Evolutionary conservation across 2,888 invertebrate species (phyloP), one percentile per base, ranked within the genome.

Genomic region (Luperina testacea): DNA sequence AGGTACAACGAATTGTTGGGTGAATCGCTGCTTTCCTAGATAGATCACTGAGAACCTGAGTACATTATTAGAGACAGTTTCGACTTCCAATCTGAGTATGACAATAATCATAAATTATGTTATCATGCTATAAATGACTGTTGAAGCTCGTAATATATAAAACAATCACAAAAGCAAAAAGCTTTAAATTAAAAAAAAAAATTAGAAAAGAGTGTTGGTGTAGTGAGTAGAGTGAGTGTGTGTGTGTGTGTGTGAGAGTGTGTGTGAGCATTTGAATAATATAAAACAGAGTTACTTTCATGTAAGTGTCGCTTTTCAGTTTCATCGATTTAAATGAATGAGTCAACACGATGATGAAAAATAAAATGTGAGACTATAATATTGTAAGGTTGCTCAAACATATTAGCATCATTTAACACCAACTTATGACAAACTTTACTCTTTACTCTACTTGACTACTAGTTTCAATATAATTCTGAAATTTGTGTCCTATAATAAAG

Each of bases 401-500:
- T 27, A 59, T 77, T 45, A 61, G 15, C 32, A 45, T 68, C 42
- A 73, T 59, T 74, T 69, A 69, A 69, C 51, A 69, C 69, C 32
- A 75, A 53, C 42, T 48, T 69, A 53, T 17, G 72, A 69, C 32
- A 73, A 42, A 51, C 38, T 69, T 68, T n/a, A n/a, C n/a, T n/a
- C n/a, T n/a, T n/a, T n/a, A n/a, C n/a, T n/a, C n/a, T n/a, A n/a
- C n/a, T n/a, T n/a, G n/a, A n/a, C 20, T 38, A 67, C 38, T 27
- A 61, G 32, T 48, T 53, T 32, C 51, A 68, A 72, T 74, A 57
- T 74, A 57, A 67, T 72, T 71, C 38, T n/a, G n/a, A 59, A 78
- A 84, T 57, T 53, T 63, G 61, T 42, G 13, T 73, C 42, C 53
- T 48, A 27, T 74, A 72, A 76, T 74, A 82, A 83, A 77, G 83